These are phyloP conservation scores for Copsychus sechellarum DNA, from an alignment of 2,113 vertebrate species.

Conservation along the genomic window DNA sequence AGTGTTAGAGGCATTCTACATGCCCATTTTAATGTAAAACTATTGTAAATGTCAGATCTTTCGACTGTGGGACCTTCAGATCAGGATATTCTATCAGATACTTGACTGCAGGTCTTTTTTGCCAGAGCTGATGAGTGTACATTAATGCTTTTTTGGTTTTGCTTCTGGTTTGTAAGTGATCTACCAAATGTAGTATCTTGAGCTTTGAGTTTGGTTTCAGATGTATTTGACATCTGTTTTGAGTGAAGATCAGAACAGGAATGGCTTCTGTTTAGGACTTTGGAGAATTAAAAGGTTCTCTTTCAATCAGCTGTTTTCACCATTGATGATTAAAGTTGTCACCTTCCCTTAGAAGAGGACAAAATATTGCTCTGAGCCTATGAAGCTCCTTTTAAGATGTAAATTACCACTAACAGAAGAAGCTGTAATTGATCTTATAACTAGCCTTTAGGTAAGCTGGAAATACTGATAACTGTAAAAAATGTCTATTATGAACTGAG, in stretches of 20 bases:
- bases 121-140: neutral
- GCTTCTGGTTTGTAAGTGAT: neutral
- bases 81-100: neutral
- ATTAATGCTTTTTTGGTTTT: neutral
- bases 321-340: neutral
- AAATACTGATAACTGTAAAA: neutral
- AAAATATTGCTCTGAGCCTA: neutral
- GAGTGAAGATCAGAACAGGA: neutral
- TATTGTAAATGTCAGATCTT: neutral
- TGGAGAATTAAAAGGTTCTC: neutral
- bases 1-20: neutral
- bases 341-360: neutral
- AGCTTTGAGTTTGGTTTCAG: neutral
- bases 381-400: neutral
- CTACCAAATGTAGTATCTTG: neutral
- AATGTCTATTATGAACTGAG: neutral
- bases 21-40: neutral
- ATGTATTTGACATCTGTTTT: neutral
- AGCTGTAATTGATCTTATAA: neutral
- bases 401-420: neutral
- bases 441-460: neutral
- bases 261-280: neutral
- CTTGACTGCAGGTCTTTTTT: neutral
- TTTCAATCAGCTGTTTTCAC: neutral
- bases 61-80: neutral